A percentile compares a stretch with the other conserved stretches of the same genome.
phyloP scores from a whole-genome alignment of 2,888 invertebrate genomes.

The Drosophila hamatofila region DNA sequence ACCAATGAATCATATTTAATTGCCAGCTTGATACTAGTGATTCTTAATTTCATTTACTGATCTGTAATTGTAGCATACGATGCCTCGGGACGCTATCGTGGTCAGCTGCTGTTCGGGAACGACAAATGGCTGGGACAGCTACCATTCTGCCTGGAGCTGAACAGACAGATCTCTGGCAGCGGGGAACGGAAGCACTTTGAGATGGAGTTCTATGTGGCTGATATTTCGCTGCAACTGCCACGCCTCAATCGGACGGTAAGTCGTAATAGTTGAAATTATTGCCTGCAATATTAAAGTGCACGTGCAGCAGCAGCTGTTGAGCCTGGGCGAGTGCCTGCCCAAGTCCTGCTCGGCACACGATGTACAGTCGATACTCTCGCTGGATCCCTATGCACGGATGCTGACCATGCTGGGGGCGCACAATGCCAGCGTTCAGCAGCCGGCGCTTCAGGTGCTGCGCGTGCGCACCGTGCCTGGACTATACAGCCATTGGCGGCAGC shows the following conservation, averaged over 20 bases:
- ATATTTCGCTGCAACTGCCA: slow-evolving; percentile 74
- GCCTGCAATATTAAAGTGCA: background rate
- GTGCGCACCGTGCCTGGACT: slow-evolving; percentile 90
- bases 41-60: background rate
- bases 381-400: slow-evolving; percentile 83
- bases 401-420: slow-evolving; percentile 66
- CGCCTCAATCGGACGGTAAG: slow-evolving; percentile 77
- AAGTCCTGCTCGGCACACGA: slow-evolving; percentile 88
- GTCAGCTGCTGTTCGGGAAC: slow-evolving; percentile 92
- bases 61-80: slow-evolving; percentile 88
- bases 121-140: slow-evolving; percentile 93
- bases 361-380: slow-evolving; percentile 85
- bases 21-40: no score
- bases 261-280: background rate
- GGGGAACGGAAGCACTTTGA: slow-evolving; percentile 81
- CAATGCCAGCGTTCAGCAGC: slow-evolving; percentile 56
- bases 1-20: background rate
- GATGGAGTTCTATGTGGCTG: slow-evolving; percentile 83
- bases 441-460: slow-evolving; percentile 86
- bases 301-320: slow-evolving; percentile 87
- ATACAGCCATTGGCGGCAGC: slow-evolving; percentile 88
- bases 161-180: slow-evolving; percentile 64
- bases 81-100: slow-evolving; percentile 92
- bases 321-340: slow-evolving; percentile 92
- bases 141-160: slow-evolving; percentile 88